These are phyloP conservation scores for Rhizoglyphus robini DNA, from an alignment of 1,140 invertebrate species.

Conservation along the genomic window DNA sequence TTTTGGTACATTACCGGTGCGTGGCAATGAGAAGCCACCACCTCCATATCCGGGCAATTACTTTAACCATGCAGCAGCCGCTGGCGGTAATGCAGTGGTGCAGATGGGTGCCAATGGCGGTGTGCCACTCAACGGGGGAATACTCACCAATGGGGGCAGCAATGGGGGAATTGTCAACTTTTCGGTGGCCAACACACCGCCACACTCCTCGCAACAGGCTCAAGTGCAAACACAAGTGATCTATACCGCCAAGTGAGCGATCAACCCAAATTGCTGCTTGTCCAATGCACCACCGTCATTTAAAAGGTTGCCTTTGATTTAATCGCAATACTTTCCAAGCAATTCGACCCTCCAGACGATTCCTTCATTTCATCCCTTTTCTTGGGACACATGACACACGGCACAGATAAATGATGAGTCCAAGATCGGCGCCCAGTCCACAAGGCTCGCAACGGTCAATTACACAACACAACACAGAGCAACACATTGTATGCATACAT, in stretches of 20 bases:
- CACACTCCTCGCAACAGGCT: background rate
- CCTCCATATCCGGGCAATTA: constrained; percentile 6
- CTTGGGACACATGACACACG: too few species aligned
- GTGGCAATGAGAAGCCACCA: background rate
- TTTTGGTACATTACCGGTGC: constrained; percentile 12
- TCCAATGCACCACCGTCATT: too few species aligned
- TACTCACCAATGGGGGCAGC: background rate
- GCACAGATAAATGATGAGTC: too few species aligned
- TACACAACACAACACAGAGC: too few species aligned
- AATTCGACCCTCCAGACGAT: too few species aligned
- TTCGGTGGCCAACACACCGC: background rate
- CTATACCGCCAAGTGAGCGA: constrained; percentile 1
- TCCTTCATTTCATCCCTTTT: too few species aligned
- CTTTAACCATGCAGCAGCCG: background rate
- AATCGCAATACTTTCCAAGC: too few species aligned
- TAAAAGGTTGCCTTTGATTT: too few species aligned
- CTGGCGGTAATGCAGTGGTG: background rate
- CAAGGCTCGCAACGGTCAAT: too few species aligned
- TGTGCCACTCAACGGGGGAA: background rate
- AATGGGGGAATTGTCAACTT: background rate
- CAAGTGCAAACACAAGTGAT: constrained; percentile 6
- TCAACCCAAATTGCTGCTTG: too few species aligned
- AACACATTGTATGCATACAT: too few species aligned
- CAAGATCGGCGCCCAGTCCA: too few species aligned
- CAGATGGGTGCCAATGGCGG: background rate